Evolutionary conservation across 64 coral and sea anemone genomes (phyloP).

Genomic region (Pachyseris speciosa): DNA sequence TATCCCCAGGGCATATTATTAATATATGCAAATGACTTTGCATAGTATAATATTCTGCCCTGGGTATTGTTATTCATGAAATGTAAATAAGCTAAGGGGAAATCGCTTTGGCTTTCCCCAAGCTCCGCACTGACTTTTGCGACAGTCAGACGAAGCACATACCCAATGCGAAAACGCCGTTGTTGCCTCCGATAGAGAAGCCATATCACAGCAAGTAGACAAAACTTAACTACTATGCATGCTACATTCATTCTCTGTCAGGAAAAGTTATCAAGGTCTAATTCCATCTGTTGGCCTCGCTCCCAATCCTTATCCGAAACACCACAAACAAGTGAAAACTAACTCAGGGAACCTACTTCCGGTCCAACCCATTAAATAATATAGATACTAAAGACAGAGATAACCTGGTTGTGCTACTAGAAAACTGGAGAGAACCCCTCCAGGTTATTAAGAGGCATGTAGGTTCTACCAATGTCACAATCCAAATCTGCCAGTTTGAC

Average conservation of each 20-base stretch:
- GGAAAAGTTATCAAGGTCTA: slow-evolving; percentile 3
- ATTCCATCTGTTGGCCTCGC: slow-evolving; percentile 6
- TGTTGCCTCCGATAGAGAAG: background rate
- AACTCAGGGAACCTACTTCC: background rate
- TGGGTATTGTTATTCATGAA: slow-evolving; percentile 30
- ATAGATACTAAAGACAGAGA: background rate
- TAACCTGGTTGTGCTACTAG: background rate
- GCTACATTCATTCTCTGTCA: slow-evolving; percentile 24
- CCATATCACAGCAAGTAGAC: background rate
- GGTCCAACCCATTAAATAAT: slow-evolving; percentile 7
- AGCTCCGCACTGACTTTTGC: slow-evolving; percentile 3
- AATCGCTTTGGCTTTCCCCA: background rate
- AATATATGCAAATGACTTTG: too few relatives aligned
- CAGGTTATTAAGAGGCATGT: slow-evolving; percentile 8
- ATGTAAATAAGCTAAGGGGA: slow-evolving; percentile 39
- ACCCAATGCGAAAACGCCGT: background rate
- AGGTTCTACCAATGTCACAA: background rate
- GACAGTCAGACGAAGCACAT: slow-evolving; percentile 3
- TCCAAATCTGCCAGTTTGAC: background rate
- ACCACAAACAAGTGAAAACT: slow-evolving; percentile 7
- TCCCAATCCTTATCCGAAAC: background rate
- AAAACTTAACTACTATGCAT: slow-evolving; percentile 1
- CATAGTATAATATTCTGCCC: slow-evolving; percentile 26
- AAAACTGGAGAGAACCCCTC: slow-evolving; percentile 6
- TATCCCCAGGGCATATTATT: too few relatives aligned